Evolutionary conservation across 2,888 invertebrate species (phyloP).

Genomic region (Drosophila kanekoi): DNA sequence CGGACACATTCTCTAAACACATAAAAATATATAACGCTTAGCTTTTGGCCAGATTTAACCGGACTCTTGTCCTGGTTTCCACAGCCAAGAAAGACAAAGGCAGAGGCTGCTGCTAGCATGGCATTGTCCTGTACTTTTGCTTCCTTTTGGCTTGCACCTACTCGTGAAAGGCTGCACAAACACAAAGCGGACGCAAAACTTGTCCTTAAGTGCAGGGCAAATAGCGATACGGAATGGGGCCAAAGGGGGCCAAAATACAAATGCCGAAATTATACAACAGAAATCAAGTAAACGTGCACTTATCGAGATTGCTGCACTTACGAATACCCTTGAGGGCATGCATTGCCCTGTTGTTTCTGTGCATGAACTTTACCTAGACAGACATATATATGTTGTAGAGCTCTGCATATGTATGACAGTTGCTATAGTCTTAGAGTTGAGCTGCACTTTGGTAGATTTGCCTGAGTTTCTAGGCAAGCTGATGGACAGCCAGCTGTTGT

Average conservation of each 20-base stretch:
- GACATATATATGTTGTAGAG: too few relatives aligned
- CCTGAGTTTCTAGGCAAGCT: too few relatives aligned
- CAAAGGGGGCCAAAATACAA: constrained; percentile 33
- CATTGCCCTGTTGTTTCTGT: not conserved
- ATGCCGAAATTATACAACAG: constrained; percentile 57
- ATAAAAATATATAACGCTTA: constrained; percentile 1
- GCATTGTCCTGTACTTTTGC: constrained; percentile 27
- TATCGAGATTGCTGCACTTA: not conserved
- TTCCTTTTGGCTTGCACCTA: not conserved
- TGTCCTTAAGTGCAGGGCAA: constrained; percentile 53
- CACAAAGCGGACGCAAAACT: constrained; percentile 48
- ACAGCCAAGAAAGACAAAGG: constrained; percentile 11
- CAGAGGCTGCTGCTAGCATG: constrained; percentile 23
- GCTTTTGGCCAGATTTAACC: constrained; percentile 6
- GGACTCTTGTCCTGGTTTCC: constrained; percentile 36
- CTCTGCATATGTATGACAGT: too few relatives aligned
- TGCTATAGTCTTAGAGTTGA: too few relatives aligned
- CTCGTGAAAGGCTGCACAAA: constrained; percentile 39
- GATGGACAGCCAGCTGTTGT: too few relatives aligned
- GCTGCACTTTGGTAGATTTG: not conserved
- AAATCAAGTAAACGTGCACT: constrained; percentile 20
- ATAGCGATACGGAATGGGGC: constrained; percentile 29
- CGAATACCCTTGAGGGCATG: constrained; percentile 11
- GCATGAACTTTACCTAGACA: not conserved
- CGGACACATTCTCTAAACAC: not conserved